A percentile compares a stretch with the other conserved stretches of the same genome.
These are phyloP conservation scores for Agelastica alni DNA, from an alignment of 2,888 invertebrate genomes.

Conservation along the genomic window DNA sequence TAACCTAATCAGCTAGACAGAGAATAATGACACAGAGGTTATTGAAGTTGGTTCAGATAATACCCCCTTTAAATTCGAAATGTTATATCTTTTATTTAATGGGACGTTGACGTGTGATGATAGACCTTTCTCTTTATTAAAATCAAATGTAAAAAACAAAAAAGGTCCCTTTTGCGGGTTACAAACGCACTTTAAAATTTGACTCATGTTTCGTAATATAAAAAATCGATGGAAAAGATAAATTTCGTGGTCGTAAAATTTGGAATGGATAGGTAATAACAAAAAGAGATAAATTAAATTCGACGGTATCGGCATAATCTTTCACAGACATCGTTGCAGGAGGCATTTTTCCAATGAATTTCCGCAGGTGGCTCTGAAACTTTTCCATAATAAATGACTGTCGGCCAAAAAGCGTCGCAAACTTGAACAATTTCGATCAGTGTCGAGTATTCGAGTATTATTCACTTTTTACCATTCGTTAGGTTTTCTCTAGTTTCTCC, in stretches of 20 bases:
- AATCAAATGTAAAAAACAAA: too few relatives aligned
- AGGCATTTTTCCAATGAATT: slow-evolving; percentile 40
- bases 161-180: too few relatives aligned
- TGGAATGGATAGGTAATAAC: slow-evolving; percentile 13
- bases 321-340: slow-evolving; percentile 14
- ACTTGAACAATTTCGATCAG: slow-evolving; percentile 19
- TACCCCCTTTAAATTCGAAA: too few relatives aligned
- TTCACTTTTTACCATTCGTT: slow-evolving; percentile 10
- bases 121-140: too few relatives aligned
- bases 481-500: too few relatives aligned
- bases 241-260: not conserved
- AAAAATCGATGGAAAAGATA: not conserved
- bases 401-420: slow-evolving; percentile 37
- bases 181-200: too few relatives aligned
- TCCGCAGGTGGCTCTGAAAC: slow-evolving; percentile 41
- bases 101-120: too few relatives aligned
- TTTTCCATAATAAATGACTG: slow-evolving; percentile 42
- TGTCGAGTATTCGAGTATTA: slow-evolving; percentile 7
- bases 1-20: not conserved
- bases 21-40: too few relatives aligned
- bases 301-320: slow-evolving; percentile 23
- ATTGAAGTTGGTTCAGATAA: too few relatives aligned
- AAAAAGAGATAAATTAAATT: slow-evolving; percentile 22
- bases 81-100: too few relatives aligned
- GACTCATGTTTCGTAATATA: too few relatives aligned